Evolutionary conservation across 2,797 vertebrate species (phyloP).

Genomic region (Darevskia mixta): DNA sequence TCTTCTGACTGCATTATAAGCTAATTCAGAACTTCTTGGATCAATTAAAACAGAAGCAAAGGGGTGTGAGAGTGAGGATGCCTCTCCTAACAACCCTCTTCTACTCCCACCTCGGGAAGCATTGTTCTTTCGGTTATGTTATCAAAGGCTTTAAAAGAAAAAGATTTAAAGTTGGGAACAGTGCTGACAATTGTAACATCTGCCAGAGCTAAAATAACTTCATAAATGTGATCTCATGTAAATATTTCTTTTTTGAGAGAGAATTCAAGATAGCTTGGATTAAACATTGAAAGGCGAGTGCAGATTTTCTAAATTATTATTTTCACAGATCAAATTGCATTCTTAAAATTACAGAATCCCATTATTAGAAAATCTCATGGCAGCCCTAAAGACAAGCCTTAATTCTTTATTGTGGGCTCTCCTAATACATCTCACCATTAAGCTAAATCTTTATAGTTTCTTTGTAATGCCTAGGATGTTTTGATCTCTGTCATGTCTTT

Average conservation of each 20-base stretch:
- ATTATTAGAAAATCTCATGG: conserved; percentile 67
- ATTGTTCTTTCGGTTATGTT: conserved; percentile 13
- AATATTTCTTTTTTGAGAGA: conserved; percentile 37
- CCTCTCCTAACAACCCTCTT: background rate
- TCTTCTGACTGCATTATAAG: background rate
- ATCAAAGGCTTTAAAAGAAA: conserved; percentile 15
- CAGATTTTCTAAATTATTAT: conserved; percentile 60
- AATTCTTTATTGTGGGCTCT: conserved; percentile 66
- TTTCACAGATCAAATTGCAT: conserved; percentile 48
- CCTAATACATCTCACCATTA: conserved; percentile 68
- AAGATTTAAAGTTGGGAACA: conserved; percentile 48
- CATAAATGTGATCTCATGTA: conserved; percentile 37
- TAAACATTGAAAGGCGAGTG: conserved; percentile 62
- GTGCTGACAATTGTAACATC: conserved; percentile 16
- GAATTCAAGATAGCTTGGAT: conserved; percentile 61
- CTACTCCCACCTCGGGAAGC: background rate
- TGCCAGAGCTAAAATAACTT: conserved; percentile 50
- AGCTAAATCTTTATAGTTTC: conserved; percentile 65
- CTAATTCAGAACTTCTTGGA: background rate
- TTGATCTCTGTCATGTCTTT: conserved; percentile 69
- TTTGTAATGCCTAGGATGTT: conserved; percentile 68
- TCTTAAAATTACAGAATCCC: conserved; percentile 60
- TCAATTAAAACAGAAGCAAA: background rate
- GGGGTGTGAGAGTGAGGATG: background rate
- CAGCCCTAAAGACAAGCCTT: conserved; percentile 58